Evolutionary conservation across 2,888 invertebrate genomes (phyloP), one percentile per base, ranked within the genome.

Genomic region (Volucella inanis): DNA sequence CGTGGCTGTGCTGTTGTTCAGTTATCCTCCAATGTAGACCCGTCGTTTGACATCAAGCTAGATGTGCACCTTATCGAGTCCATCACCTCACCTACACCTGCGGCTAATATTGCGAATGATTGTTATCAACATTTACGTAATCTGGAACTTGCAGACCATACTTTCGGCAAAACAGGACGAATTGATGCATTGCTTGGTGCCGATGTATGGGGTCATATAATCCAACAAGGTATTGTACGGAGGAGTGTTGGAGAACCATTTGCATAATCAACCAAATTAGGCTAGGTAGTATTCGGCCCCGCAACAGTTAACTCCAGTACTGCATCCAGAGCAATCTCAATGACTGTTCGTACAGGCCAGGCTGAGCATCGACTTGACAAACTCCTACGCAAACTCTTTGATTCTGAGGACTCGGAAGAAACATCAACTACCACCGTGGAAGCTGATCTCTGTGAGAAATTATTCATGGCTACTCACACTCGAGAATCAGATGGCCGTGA

Each of bases 81-180:
- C n/a, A n/a, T n/a, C n/a, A n/a, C n/a, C n/a, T n/a, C n/a, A n/a
- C n/a, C n/a, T n/a, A n/a, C n/a, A n/a, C n/a, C n/a, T n/a, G n/a
- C n/a, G n/a, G n/a, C n/a, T 86, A 62, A 72, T 80, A 55, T 88
- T 80, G 87, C 84, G 74, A 4, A 75, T 65, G 50, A 75, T 84
- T 52, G 79, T 75, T 22, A 79, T 87, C n/a, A 55, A 11, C 87
- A 87, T 22, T 43, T 88, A 2, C 70, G 71, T 43, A 41, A 82
- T 4, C 87, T 82, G 18, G 81, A 87, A 47, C 74, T 88, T 22
- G 83, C 87, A 4, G 88, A 87, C 0, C 85, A 82, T 31, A 83
- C 87, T 3, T 87, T 87, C 64, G 89, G 88, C 8, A 72, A 84
- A n/a, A 22, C 22, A n/a, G 87, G 87, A 18, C 43, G 43, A 3